Evolutionary conservation across 2,888 invertebrate species (phyloP).

Genomic region (Phasia obesa): DNA sequence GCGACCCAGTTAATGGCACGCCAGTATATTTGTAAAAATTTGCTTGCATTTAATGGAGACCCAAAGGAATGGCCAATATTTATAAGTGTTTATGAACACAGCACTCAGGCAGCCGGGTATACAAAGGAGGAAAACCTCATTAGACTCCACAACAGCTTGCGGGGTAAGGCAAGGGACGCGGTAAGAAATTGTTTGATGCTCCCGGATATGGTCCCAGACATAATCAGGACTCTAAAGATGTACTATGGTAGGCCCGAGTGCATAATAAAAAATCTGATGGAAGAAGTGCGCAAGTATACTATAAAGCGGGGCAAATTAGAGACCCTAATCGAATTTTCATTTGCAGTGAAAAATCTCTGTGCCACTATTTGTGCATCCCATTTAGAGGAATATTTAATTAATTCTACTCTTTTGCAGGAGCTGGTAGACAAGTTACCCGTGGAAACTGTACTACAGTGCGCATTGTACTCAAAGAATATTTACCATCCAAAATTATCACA

Average conservation of each 20-base stretch:
- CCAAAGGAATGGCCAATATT: slow-evolving; percentile 31
- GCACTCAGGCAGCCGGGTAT: slow-evolving; percentile 1
- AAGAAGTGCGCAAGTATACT: slow-evolving; percentile 6
- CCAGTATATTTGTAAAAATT: background rate
- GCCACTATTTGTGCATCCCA: slow-evolving; percentile 35
- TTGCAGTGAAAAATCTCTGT: slow-evolving; percentile 45
- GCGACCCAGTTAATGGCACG: slow-evolving; percentile 7
- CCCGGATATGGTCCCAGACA: slow-evolving; percentile 21
- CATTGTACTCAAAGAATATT: slow-evolving; percentile 12
- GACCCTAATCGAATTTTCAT: slow-evolving; percentile 16
- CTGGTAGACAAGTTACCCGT: slow-evolving; percentile 25
- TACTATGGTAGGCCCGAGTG: slow-evolving; percentile 39
- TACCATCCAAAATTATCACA: background rate
- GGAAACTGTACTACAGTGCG: slow-evolving; percentile 32
- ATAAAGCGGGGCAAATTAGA: slow-evolving; percentile 20
- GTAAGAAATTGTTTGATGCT: slow-evolving; percentile 9
- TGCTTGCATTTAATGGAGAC: slow-evolving; percentile 13
- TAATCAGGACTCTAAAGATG: slow-evolving; percentile 39
- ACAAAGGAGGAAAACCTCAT: slow-evolving; percentile 21
- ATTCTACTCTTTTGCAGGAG: slow-evolving; percentile 46
- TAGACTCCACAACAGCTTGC: slow-evolving; percentile 13
- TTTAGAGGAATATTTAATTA: slow-evolving; percentile 39
- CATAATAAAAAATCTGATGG: slow-evolving; percentile 18
- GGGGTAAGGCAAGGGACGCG: slow-evolving; percentile 17
- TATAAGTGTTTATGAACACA: slow-evolving; percentile 12